Evolutionary conservation across 2,797 vertebrate species (phyloP).

Genomic region (Orientallactaga sibirica): DNA sequence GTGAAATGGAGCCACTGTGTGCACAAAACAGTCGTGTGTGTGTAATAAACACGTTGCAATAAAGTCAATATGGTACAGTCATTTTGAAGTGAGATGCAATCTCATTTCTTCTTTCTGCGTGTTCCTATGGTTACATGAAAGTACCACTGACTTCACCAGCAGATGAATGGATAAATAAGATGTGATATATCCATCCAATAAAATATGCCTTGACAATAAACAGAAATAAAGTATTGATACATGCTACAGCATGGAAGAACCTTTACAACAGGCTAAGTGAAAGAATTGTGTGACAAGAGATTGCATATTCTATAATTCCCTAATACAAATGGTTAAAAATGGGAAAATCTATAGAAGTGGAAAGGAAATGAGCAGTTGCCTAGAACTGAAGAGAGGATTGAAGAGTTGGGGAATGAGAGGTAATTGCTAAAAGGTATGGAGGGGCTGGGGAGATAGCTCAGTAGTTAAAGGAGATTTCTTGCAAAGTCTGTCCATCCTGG

Average conservation of each 20-base stretch:
- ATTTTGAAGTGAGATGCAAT: neutral
- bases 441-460: no score
- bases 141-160: neutral
- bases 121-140: neutral
- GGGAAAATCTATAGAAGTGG: neutral
- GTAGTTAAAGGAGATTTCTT: no score
- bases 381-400: neutral
- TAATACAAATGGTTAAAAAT: neutral
- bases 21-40: neutral
- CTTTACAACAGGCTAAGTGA: neutral
- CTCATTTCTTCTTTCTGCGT: neutral
- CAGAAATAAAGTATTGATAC: neutral
- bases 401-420: neutral
- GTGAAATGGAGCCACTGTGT: neutral
- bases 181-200: neutral
- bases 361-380: neutral
- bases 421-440: neutral
- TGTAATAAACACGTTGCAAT: neutral
- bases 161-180: neutral
- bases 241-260: neutral
- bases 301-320: neutral
- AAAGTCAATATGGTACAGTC: neutral
- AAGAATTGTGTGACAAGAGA: neutral
- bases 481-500: no score
- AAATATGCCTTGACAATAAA: slow-evolving; percentile 28